These are phyloP conservation scores for Sminthopsis crassicaudata DNA, from an alignment of 2,113 vertebrate species.

Conservation along the genomic window DNA sequence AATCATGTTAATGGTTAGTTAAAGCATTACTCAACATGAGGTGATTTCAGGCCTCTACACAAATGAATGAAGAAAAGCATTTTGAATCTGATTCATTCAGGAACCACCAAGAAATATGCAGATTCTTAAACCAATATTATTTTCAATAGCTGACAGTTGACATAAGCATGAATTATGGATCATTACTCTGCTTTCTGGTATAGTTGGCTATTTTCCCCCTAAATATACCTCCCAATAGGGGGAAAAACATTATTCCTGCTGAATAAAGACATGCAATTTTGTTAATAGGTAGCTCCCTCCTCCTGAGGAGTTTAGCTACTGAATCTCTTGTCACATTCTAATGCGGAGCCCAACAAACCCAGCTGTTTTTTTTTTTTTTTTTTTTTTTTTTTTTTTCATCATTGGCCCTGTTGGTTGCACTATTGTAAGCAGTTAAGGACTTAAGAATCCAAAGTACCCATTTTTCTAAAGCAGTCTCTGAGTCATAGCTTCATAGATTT, in stretches of 20 bases:
- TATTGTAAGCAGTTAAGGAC: not conserved
- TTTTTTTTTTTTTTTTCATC: not conserved
- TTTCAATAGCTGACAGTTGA: not conserved
- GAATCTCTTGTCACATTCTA: conserved; percentile 1
- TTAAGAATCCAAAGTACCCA: not conserved
- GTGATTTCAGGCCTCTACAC: conserved; percentile 45
- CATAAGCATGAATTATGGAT: conserved; percentile 8
- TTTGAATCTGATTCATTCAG: conserved; percentile 32
- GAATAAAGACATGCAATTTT: not conserved
- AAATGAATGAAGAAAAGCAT: conserved; percentile 37
- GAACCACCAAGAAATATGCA: conserved; percentile 45
- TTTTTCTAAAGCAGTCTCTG: not conserved
- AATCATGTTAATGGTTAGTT: conserved; percentile 62
- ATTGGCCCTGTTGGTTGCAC: not conserved
- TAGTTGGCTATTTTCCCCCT: not conserved
- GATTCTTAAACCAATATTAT: not conserved
- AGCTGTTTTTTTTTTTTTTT: not conserved
- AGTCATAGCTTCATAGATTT: not conserved
- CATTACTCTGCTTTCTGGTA: not conserved
- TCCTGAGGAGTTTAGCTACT: conserved; percentile 7
- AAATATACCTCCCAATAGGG: conserved; percentile 2
- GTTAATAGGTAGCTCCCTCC: conserved; percentile 5
- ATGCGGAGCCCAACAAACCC: not conserved
- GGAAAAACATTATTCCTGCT: not conserved
- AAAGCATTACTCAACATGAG: conserved; percentile 39